A percentile compares a stretch with the other conserved stretches of the same genome.
Evolutionary conservation across 2,888 invertebrate species (phyloP).

Genomic region (Actias luna): DNA sequence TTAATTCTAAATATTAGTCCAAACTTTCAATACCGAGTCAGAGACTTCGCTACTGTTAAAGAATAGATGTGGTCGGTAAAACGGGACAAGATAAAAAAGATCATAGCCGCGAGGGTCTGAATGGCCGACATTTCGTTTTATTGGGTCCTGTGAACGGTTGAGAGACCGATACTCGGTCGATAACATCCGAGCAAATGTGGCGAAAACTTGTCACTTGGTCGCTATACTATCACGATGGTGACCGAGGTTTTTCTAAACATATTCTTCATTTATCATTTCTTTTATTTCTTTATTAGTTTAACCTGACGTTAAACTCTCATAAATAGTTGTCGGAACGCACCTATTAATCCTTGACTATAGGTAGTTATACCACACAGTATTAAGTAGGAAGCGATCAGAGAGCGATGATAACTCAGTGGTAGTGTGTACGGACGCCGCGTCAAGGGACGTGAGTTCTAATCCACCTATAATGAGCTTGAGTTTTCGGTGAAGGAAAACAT

Average conservation of each 20-base stretch:
- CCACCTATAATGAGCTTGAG: no score
- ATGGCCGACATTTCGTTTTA: constrained; percentile 51
- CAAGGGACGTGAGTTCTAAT: no score
- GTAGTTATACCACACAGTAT: no score
- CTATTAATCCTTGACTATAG: no score
- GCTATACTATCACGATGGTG: neutral
- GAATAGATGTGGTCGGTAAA: constrained; percentile 26
- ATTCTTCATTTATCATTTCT: neutral
- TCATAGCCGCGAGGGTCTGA: constrained; percentile 38
- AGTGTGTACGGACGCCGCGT: no score
- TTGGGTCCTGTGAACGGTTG: constrained; percentile 39
- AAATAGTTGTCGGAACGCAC: no score
- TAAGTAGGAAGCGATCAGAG: no score
- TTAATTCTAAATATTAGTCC: neutral
- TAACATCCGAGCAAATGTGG: constrained; percentile 37
- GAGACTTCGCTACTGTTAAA: constrained; percentile 10
- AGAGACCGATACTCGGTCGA: constrained; percentile 37
- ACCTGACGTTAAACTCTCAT: no score
- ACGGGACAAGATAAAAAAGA: constrained; percentile 55
- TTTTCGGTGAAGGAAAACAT: no score
- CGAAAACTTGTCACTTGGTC: constrained; percentile 1
- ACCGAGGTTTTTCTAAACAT: neutral
- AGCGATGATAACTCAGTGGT: no score
- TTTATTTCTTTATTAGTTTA: no score
- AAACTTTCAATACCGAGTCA: constrained; percentile 11